Conservation (phyloP, 1,140 invertebrate genomes). For the Bombus huntii region DNA sequence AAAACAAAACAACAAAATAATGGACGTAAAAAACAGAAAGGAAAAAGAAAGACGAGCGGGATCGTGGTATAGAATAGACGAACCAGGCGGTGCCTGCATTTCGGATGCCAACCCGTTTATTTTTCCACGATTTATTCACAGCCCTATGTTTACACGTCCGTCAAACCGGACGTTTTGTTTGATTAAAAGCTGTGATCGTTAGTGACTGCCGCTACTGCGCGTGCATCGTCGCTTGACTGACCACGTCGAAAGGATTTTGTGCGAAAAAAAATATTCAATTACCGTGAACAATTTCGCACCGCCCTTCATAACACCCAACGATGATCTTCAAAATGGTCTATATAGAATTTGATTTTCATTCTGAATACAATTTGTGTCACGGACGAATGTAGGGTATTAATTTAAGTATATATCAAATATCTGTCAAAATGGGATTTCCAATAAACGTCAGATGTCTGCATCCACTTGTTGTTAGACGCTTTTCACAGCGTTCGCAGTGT, state of each 20-base stretch:
- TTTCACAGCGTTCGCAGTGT: too few relatives aligned
- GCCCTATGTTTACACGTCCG: conserved; percentile 37
- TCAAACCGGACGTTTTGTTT: conserved; percentile 57
- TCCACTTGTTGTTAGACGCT: too few relatives aligned
- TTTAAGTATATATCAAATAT: too few relatives aligned
- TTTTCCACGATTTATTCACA: conserved; percentile 58
- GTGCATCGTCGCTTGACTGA: conserved; percentile 16
- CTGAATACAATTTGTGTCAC: too few relatives aligned
- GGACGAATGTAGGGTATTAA: too few relatives aligned
- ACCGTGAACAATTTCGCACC: conserved; percentile 13
- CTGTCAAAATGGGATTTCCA: too few relatives aligned
- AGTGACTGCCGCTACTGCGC: conserved; percentile 12
- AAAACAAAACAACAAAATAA: not conserved
- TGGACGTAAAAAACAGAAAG: not conserved
- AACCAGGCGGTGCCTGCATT: conserved; percentile 12
- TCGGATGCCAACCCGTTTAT: conserved; percentile 48
- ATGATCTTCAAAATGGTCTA: not conserved
- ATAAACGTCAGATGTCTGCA: too few relatives aligned
- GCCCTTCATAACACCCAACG: not conserved
- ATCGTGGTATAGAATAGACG: not conserved
- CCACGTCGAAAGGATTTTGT: conserved; percentile 44
- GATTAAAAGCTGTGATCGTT: conserved; percentile 65
- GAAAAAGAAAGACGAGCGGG: not conserved
- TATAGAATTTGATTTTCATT: too few relatives aligned
- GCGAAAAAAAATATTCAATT: conserved; percentile 54